Conservation (phyloP, 2,113 vertebrate species). For the Scalopus aquaticus region DNA sequence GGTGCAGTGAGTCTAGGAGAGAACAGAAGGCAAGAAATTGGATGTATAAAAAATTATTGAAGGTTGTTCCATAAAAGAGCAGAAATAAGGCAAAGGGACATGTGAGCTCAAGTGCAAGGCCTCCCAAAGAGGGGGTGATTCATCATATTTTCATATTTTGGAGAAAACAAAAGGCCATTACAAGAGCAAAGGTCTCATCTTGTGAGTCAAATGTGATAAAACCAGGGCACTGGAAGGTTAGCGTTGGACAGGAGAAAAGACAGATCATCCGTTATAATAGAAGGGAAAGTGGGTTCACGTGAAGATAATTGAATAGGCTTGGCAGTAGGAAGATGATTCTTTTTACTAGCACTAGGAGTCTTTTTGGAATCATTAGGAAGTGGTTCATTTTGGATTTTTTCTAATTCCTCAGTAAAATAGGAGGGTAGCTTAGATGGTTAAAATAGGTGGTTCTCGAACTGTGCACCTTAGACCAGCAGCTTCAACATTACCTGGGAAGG, state of each 20-base stretch:
- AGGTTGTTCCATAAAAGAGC: neutral
- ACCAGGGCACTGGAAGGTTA: neutral
- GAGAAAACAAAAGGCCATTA: neutral
- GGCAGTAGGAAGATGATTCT: neutral
- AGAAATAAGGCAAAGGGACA: neutral
- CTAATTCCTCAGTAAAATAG: neutral
- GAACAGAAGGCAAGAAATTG: too few relatives aligned
- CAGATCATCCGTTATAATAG: too few relatives aligned
- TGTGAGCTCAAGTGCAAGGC: neutral
- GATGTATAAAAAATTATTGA: neutral
- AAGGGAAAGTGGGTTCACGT: neutral
- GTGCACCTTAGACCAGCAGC: neutral
- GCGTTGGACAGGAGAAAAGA: too few relatives aligned
- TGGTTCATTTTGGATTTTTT: neutral
- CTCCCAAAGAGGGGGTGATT: neutral
- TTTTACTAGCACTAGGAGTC: too few relatives aligned
- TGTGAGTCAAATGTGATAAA: neutral
- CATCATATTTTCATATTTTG: neutral
- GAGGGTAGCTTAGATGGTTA: neutral
- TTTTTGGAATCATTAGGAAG: neutral
- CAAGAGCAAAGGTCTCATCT: neutral
- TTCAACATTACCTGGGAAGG: neutral
- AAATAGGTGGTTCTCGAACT: neutral
- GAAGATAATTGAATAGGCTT: neutral
- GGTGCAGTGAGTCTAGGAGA: neutral